These are phyloP conservation scores for Gadus chalcogrammus DNA, from an alignment of 2,113 vertebrate species.

Conservation along the genomic window DNA sequence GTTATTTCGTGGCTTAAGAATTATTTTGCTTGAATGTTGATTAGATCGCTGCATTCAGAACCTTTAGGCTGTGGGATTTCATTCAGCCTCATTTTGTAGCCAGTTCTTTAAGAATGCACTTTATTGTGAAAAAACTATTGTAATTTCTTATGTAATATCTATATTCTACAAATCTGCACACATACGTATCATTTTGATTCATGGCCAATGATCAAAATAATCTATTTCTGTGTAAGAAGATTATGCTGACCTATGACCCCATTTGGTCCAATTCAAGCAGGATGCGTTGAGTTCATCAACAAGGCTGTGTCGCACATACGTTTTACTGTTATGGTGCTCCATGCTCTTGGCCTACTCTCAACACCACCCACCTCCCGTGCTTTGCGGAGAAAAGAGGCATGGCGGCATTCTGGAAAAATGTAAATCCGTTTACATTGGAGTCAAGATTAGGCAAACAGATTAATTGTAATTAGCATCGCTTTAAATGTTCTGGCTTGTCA, in stretches of 20 bases:
- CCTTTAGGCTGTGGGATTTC: too few species aligned
- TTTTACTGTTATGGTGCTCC: conserved; percentile 12
- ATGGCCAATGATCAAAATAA: too few species aligned
- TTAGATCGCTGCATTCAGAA: too few species aligned
- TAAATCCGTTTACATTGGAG: too few species aligned
- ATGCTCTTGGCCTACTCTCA: conserved; percentile 27
- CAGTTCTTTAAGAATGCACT: too few species aligned
- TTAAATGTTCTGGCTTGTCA: neutral
- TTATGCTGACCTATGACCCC: conserved; percentile 50
- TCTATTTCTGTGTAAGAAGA: conserved; percentile 45
- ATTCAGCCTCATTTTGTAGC: too few species aligned
- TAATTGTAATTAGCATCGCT: neutral
- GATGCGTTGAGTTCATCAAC: conserved; percentile 46
- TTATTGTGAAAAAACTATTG: too few species aligned
- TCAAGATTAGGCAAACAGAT: neutral
- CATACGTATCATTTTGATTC: too few species aligned
- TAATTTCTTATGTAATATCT: too few species aligned
- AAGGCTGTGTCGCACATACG: conserved; percentile 41
- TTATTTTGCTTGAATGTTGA: too few species aligned
- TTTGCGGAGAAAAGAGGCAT: conserved; percentile 7
- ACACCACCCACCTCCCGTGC: conserved; percentile 13
- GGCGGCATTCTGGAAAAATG: neutral
- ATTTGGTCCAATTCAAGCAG: conserved; percentile 45
- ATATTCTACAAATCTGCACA: too few species aligned
- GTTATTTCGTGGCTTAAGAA: too few species aligned